These are phyloP conservation scores for Nudaria mundana DNA, from an alignment of 2,888 invertebrate species.

Conservation along the genomic window DNA sequence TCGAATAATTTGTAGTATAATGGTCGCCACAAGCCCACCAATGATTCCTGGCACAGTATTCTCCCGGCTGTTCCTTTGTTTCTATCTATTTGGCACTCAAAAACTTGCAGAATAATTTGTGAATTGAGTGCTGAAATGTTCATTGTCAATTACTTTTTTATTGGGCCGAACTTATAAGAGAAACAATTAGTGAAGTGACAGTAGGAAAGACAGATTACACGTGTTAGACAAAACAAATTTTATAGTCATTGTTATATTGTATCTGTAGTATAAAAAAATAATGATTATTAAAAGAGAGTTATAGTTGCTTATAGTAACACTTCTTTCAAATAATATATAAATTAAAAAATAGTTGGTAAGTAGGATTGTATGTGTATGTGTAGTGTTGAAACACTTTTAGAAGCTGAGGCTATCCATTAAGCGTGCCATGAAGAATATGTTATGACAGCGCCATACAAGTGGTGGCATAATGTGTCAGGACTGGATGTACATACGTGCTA, in stretches of 20 bases:
- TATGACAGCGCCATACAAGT: slow-evolving; percentile 70
- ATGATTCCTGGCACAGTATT: slow-evolving; percentile 66
- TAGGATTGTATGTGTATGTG: too few species aligned
- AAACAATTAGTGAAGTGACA: slow-evolving; percentile 11
- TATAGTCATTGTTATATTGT: not conserved
- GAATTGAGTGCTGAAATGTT: slow-evolving; percentile 39
- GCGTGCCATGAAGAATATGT: slow-evolving; percentile 61
- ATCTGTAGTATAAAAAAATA: too few species aligned
- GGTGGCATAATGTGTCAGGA: slow-evolving; percentile 70
- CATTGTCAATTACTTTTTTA: slow-evolving; percentile 25
- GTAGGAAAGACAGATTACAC: not conserved
- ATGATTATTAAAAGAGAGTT: too few species aligned
- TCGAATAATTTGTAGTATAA: slow-evolving; percentile 69
- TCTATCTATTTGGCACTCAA: slow-evolving; percentile 75
- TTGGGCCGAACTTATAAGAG: slow-evolving; percentile 11
- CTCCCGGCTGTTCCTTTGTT: slow-evolving; percentile 65
- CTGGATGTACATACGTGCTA: slow-evolving; percentile 56
- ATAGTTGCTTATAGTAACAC: too few species aligned
- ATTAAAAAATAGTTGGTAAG: not conserved
- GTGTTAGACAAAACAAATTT: not conserved
- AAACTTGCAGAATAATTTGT: slow-evolving; percentile 68
- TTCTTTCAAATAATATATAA: not conserved
- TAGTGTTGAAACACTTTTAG: too few species aligned
- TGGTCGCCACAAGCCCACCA: slow-evolving; percentile 56
- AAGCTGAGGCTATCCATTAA: slow-evolving; percentile 50